A percentile compares a stretch with the other conserved stretches of the same genome.
Conservation (phyloP, 2,888 invertebrate species). For the Epinotia bilunana region DNA sequence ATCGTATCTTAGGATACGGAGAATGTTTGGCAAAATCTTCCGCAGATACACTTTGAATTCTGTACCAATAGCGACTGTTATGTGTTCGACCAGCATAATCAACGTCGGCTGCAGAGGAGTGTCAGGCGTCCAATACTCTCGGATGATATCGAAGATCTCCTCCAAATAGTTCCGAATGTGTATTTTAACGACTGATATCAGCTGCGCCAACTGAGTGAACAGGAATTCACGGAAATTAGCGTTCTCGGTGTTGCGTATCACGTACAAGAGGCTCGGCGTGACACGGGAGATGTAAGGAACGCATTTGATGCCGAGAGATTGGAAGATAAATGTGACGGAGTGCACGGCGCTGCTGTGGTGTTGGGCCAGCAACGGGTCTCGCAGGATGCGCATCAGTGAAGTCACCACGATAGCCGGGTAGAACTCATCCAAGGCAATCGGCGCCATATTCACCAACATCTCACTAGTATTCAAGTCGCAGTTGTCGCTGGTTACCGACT, state of each 20-base stretch:
- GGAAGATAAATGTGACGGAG: slow-evolving; percentile 98
- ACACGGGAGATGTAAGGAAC: slow-evolving; percentile 97
- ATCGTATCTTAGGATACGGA: slow-evolving; percentile 96
- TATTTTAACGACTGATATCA: slow-evolving; percentile 98
- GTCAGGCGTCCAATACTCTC: slow-evolving; percentile 96
- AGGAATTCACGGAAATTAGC: slow-evolving; percentile 94
- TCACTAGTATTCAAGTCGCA: slow-evolving; percentile 90
- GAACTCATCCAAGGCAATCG: slow-evolving; percentile 95
- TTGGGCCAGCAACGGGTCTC: slow-evolving; percentile 94
- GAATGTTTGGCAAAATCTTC: slow-evolving; percentile 96
- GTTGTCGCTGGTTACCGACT: slow-evolving; percentile 85
- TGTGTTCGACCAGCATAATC: slow-evolving; percentile 95
- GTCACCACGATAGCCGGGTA: slow-evolving; percentile 99
- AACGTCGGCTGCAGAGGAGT: slow-evolving; percentile 94
- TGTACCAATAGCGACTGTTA: slow-evolving; percentile 96
- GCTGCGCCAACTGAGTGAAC: slow-evolving; percentile 95
- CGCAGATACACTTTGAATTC: slow-evolving; percentile 98
- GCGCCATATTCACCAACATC: slow-evolving; percentile 97
- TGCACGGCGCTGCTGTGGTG: slow-evolving; percentile 98
- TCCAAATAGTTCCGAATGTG: slow-evolving; percentile 98
- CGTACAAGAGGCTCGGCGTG: slow-evolving; percentile 93
- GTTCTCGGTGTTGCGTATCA: slow-evolving; percentile 93
- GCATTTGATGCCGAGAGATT: slow-evolving; percentile 96
- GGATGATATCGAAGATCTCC: slow-evolving; percentile 96
- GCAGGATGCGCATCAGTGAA: slow-evolving; percentile 96